Evolutionary conservation across 2,797 vertebrate genomes (phyloP).

Genomic region (Eidolon dupreanum): DNA sequence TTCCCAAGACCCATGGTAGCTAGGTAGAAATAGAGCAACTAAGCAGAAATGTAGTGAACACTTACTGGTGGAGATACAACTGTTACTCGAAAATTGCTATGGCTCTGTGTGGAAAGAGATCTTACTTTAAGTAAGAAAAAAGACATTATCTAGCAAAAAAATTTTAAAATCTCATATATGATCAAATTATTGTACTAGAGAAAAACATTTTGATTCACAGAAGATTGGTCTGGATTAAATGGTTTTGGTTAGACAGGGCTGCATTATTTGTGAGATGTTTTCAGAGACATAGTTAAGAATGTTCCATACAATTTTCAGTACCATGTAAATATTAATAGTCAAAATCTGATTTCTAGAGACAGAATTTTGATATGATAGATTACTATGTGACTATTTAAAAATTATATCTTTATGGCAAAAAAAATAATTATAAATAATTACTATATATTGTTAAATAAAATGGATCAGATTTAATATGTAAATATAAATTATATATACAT

Average conservation of each 20-base stretch:
- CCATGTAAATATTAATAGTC: not conserved
- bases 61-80: not conserved
- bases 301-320: not conserved
- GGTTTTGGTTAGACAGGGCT: not conserved
- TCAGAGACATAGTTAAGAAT: not conserved
- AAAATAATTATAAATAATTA: conserved; percentile 8
- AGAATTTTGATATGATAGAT: not conserved
- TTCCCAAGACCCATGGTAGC: not conserved
- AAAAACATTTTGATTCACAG: not conserved
- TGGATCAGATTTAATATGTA: not conserved
- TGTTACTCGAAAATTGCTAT: not conserved
- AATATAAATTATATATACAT: not conserved
- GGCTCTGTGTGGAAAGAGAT: not conserved
- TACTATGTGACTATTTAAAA: not conserved
- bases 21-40: not conserved
- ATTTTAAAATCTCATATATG: not conserved
- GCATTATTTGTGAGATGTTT: not conserved
- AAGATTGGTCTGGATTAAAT: not conserved
- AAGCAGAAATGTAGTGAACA: not conserved
- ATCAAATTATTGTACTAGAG: not conserved
- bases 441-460: not conserved
- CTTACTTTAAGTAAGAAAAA: not conserved
- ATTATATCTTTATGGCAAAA: not conserved
- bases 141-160: not conserved
- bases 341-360: not conserved